These are phyloP conservation scores for Protophormia terraenovae DNA, from an alignment of 2,888 invertebrate genomes.

Conservation along the genomic window DNA sequence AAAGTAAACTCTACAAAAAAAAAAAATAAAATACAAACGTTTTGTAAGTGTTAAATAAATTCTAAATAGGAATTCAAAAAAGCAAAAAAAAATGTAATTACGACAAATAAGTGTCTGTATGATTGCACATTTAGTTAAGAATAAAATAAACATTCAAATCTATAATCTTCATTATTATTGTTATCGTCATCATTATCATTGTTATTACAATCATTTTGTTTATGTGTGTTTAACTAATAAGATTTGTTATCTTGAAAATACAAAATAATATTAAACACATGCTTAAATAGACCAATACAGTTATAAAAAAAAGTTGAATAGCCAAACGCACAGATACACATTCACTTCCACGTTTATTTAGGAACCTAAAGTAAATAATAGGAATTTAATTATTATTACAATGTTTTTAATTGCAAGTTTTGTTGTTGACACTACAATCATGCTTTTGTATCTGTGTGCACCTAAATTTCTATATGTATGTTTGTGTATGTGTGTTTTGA, in stretches of 20 bases:
- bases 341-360: background rate
- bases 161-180: background rate
- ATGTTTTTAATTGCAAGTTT: background rate
- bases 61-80: constrained; percentile 1
- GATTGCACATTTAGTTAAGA: constrained; percentile 39
- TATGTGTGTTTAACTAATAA: constrained; percentile 12
- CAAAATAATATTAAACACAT: background rate
- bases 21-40: background rate
- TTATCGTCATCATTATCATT: background rate
- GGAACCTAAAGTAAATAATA: background rate
- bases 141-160: constrained; percentile 17
- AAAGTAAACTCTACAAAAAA: background rate
- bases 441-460: background rate
- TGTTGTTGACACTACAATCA: background rate
- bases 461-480: background rate
- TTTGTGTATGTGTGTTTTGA: background rate
- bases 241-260: constrained; percentile 3
- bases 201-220: background rate
- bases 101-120: background rate
- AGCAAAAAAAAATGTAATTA: too few relatives aligned
- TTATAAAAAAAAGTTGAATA: too few relatives aligned
- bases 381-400: constrained; percentile 8
- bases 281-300: too few relatives aligned
- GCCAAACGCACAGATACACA: background rate
- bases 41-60: constrained; percentile 4